Evolutionary conservation across 2,888 invertebrate genomes (phyloP).

Genomic region (Lutraria lutraria): DNA sequence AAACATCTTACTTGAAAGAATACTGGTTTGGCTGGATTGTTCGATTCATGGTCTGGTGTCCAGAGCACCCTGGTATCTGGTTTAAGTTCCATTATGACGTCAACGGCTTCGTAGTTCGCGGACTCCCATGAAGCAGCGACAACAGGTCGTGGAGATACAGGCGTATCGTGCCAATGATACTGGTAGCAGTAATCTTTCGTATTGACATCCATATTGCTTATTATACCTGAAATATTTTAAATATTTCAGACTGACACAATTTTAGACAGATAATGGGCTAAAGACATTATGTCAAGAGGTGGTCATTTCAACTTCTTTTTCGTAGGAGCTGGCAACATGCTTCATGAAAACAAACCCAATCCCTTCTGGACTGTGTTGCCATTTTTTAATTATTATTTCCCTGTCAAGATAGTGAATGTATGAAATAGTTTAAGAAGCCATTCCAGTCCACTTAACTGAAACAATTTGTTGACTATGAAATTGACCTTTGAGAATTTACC

Average conservation of each 20-base stretch:
- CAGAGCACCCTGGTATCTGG: constrained; percentile 79
- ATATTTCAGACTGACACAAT: too few species aligned
- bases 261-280: too few species aligned
- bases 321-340: too few species aligned
- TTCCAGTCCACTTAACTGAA: too few species aligned
- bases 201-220: constrained; percentile 78
- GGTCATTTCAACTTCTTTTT: too few species aligned
- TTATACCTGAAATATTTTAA: constrained; percentile 69
- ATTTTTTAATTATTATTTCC: too few species aligned
- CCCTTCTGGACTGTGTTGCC: too few species aligned
- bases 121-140: constrained; percentile 83
- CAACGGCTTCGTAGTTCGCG: constrained; percentile 78
- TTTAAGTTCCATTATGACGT: constrained; percentile 79
- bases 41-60: constrained; percentile 69
- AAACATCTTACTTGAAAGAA: constrained; percentile 79
- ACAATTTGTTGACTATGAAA: too few species aligned
- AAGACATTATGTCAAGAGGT: too few species aligned
- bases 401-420: too few species aligned
- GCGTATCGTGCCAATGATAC: constrained; percentile 73
- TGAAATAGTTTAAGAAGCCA: too few species aligned
- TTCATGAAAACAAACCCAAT: too few species aligned
- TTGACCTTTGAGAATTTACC: not conserved
- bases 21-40: constrained; percentile 76
- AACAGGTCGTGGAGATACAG: constrained; percentile 77
- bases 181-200: constrained; percentile 79